phyloP scores from a whole-genome alignment of 64 coral and sea anemone genomes.

The Porites australiensis region DNA sequence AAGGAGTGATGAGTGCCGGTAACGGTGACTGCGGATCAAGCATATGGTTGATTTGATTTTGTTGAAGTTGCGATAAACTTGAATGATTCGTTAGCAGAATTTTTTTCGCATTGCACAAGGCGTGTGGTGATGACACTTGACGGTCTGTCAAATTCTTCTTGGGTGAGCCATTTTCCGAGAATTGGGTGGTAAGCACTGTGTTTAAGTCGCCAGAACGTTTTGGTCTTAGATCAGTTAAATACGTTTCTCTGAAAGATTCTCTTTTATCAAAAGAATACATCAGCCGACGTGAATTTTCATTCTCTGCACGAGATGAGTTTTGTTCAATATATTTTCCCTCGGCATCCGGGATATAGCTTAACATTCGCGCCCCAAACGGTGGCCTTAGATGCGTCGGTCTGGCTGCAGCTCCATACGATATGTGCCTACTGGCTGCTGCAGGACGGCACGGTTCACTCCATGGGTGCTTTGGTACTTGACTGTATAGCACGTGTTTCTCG shows the following conservation, averaged over 20 bases:
- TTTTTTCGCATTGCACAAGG: background rate
- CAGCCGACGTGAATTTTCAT: background rate
- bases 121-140: background rate
- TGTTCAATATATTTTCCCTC: background rate
- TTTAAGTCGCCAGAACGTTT: background rate
- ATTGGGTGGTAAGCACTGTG: background rate
- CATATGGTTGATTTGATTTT: background rate
- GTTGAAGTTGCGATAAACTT: background rate
- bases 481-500: constrained; percentile 19
- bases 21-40: background rate
- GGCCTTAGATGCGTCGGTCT: constrained; percentile 48
- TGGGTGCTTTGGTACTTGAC: constrained; percentile 55
- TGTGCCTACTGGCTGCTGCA: background rate
- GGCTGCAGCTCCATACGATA: background rate
- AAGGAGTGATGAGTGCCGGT: background rate
- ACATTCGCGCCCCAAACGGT: constrained; percentile 58
- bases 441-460: constrained; percentile 61
- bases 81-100: background rate
- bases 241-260: background rate
- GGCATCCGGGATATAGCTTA: constrained; percentile 14
- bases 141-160: background rate
- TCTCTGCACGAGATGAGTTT: background rate
- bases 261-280: background rate
- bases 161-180: background rate
- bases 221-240: background rate